Base-by-base conservation (phyloP, 2,113 vertebrate species). In the Megaptera novaeangliae region DNA sequence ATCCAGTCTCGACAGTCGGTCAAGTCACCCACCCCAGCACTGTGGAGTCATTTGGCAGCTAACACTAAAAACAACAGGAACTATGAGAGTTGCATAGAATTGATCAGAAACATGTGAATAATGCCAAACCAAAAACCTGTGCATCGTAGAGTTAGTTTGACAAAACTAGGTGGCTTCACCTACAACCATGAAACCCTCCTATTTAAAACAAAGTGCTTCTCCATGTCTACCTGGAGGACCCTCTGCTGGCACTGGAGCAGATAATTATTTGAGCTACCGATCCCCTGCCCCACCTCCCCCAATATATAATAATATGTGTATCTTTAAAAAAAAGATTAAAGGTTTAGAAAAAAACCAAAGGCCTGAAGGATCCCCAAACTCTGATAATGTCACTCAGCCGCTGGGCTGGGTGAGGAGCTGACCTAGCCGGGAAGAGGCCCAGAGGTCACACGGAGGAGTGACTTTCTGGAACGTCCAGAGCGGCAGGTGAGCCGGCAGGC, bases 21-120 rank as follows among this genome's bases (percentile, higher is more conserved):
- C 59, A 87, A 91, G 96, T 87, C 85, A 68, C 95, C 95, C 96
- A 91, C 82, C 92, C 97, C 61, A 94, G 66, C 34, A 94, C 92
- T 96, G 84, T 69, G 44, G 97, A 97, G 94, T 88, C 68, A 95
- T 95, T 98, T 98, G 98, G 98, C 98, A 98, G 97, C 96, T 94
- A 98, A 94, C 97, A 97, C 97, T 98, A 97, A 96, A 95, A 94
- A 81, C 41, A 80, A 95, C n/a, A 92, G 27, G 75, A 93, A 98
- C 97, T 95, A 97, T 93, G 95, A 95, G 90, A 98, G 96, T 99
- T 99, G 99, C 99, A 99, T 99, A 99, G 98, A 98, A 98, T 98
- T 98, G 98, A 98, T 98, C 98, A 98, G 98, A 98, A 98, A 98
- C 11, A 44, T 34, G 74, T 96, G 87, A 97, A 74, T 90, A 88